Base-by-base conservation (phyloP, 2,888 invertebrate species). In the Mallateleia sp. region DNA sequence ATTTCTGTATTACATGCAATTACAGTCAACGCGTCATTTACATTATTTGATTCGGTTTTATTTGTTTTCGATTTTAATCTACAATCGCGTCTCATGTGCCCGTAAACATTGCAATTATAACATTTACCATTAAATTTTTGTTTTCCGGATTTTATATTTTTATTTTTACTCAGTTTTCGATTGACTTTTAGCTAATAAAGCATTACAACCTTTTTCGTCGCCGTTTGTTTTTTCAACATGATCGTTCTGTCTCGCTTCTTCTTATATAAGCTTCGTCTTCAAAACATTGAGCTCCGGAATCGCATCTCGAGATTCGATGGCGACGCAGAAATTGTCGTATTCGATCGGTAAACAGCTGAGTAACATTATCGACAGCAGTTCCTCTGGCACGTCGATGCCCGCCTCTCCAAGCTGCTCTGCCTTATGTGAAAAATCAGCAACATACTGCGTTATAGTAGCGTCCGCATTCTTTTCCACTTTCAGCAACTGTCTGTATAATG, bases 401-500 rank as follows among this genome's bases (percentile, higher is more conserved):
- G 28, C 28, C 8, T 86, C 28, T 28, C 8, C 28, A 28, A 28
- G 28, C 28, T 28, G 28, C 8, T 28, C 28, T 8, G 28, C 28
- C 28, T 87, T 90, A 7, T 60, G 38, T 2, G 50, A 25, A 47
- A 90, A 90, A 18, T 84, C 50, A 15, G 66, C 71, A 5, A 88
- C 67, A 54, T 88, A 83, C 71, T 81, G 66, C 22, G 83, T 56
- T 64, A 89, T 90, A 1, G 72, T 42, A 3, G 34, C 56, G 11
- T 32, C 25, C 1, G 80, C 0, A 0, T 88, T 47, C 67, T 90
- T 88, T 50, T 77, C 60, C 86, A 90, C 85, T 9, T 82, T 42
- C 2, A 69, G 52, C 22, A 90, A 42, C 38, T 88, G 90, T 32
- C 88, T 88, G 54, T 89, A 89, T 7, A 90, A 25, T 0, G 85